A percentile compares a stretch with the other conserved stretches of the same genome.
These are phyloP conservation scores for Neodiprion fabricii DNA, from an alignment of 1,140 invertebrate genomes.

Conservation along the genomic window DNA sequence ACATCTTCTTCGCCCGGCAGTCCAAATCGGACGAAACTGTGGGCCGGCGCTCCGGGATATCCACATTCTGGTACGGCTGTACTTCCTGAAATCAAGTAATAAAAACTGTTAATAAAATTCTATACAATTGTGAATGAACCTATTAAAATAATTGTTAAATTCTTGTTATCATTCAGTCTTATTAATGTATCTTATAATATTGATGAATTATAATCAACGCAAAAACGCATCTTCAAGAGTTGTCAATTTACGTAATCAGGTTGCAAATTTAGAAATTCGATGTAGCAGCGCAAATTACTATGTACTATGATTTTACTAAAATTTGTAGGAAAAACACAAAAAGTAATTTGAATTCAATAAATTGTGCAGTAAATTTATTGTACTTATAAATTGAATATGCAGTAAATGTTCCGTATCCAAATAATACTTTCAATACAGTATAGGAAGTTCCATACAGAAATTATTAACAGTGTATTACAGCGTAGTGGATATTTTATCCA, in stretches of 20 bases:
- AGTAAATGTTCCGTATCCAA: too few species aligned
- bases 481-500: neutral
- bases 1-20: slow-evolving; percentile 45
- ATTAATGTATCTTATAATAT: neutral
- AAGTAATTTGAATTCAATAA: slow-evolving; percentile 9
- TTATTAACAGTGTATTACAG: too few species aligned
- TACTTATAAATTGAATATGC: too few species aligned
- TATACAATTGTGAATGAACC: too few species aligned
- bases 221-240: slow-evolving; percentile 8
- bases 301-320: too few species aligned
- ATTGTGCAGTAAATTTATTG: too few species aligned
- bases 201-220: slow-evolving; percentile 4
- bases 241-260: too few species aligned
- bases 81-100: slow-evolving; percentile 38
- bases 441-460: too few species aligned
- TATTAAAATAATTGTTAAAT: too few species aligned
- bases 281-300: too few species aligned
- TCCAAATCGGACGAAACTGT: slow-evolving; percentile 82
- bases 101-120: neutral
- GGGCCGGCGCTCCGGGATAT: slow-evolving; percentile 93
- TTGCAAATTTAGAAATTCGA: too few species aligned
- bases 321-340: neutral
- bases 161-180: neutral
- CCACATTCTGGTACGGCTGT: slow-evolving; percentile 65
- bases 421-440: too few species aligned